Percentiles rank a stretch among this genome's conserved stretches.
phyloP scores from a whole-genome alignment of 2,888 invertebrate species.

The Drosophila antonietae region DNA sequence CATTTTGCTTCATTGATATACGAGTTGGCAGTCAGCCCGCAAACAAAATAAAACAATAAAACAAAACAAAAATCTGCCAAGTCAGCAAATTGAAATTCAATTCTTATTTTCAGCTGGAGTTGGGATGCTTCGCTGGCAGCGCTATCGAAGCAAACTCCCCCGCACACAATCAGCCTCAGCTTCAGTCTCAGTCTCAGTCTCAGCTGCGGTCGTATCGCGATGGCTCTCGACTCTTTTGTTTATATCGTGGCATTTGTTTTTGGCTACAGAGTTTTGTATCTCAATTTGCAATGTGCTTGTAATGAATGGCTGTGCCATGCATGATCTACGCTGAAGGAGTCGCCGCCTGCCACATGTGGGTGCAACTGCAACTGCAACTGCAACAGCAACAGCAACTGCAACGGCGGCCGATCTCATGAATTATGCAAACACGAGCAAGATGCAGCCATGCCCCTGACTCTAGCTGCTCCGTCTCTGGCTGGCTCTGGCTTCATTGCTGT shows the following conservation, averaged over 20 bases:
- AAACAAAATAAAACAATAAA: slow-evolving; percentile 2
- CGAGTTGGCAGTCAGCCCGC: slow-evolving; percentile 18
- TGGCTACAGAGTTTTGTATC: slow-evolving; percentile 63
- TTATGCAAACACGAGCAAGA: slow-evolving; percentile 70
- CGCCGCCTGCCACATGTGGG: slow-evolving; percentile 43
- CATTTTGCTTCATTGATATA: slow-evolving; percentile 16
- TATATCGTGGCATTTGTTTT: slow-evolving; percentile 26
- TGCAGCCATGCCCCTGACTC: slow-evolving; percentile 32
- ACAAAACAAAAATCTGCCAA: slow-evolving; percentile 30
- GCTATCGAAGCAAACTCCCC: slow-evolving; percentile 30
- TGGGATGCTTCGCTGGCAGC: slow-evolving; percentile 38
- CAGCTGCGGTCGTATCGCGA: slow-evolving; percentile 50
- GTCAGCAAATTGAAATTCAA: slow-evolving; percentile 66
- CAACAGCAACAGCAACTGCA: slow-evolving; percentile 29
- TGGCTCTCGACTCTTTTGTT: slow-evolving; percentile 42
- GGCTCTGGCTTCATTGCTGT: neutral
- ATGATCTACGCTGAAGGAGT: slow-evolving; percentile 42
- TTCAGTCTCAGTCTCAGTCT: neutral
- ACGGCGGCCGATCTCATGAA: slow-evolving; percentile 59
- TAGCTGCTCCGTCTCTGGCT: neutral
- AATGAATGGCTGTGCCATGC: slow-evolving; percentile 61
- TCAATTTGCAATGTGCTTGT: slow-evolving; percentile 71
- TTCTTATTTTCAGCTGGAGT: slow-evolving; percentile 39
- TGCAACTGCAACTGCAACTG: slow-evolving; percentile 31
- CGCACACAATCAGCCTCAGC: slow-evolving; percentile 26